Evolutionary conservation across 2,113 vertebrate genomes (phyloP), one percentile per base, ranked within the genome.

Genomic region (Melanerpes formicivorus): DNA sequence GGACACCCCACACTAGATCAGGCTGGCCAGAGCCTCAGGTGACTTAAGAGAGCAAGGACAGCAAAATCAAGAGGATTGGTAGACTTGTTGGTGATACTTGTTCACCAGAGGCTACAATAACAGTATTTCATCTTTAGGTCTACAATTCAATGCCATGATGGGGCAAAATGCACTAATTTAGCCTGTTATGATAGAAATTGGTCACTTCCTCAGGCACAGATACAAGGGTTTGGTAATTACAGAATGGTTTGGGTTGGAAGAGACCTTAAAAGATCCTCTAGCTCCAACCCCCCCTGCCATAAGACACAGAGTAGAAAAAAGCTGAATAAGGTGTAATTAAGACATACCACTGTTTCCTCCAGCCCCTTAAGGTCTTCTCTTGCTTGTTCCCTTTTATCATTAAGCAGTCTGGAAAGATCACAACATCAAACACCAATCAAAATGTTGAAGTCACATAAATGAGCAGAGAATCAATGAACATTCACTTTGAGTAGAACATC

Each of bases 311-410:
- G 23, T 12, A 18, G 13, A 3, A 55, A 63, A 54, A 75, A 78
- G 25, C 52, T 76, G 29, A 64, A 18, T n/a, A 11, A 72, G 48
- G 5, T 10, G 27, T 67, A 79, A 54, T 75, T 10, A 77, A 84
- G 46, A 96, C 97, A 42, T 97, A 99, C 99, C 98, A 99, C 99
- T 10, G 99, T 99, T 94, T 99, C 99, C 91, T 99, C 99, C 77
- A 99, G 97, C 27, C 99, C 99, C 92, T 99, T 99, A 50, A 99
- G 98, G 93, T 99, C 99, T 95, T 99, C 99, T 92, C 98, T 98
- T 90, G 98, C 99, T 96, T 99, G 99, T 66, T 99, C 98, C 55
- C 98, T 97, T 96, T 98, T 99, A 91, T 99, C 99, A 91, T 99
- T 98, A 74, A 99, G 97, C 84, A 98, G 93, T 90, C 99, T 99